These are phyloP conservation scores for Micromys minutus DNA, from an alignment of 2,113 vertebrate species.

Conservation along the genomic window DNA sequence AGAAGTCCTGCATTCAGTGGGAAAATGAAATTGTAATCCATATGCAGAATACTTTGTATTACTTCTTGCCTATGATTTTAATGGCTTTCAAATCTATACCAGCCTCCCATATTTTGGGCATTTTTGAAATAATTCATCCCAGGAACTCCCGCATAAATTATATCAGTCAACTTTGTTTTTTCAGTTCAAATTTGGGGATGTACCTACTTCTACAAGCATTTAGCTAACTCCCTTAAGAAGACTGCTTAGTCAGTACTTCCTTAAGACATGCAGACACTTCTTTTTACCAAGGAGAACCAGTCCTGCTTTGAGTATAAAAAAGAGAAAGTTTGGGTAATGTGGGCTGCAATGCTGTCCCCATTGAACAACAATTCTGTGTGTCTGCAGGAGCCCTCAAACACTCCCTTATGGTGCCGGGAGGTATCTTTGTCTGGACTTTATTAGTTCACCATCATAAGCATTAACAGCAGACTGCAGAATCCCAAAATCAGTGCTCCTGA, in stretches of 20 bases:
- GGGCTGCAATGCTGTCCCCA: accelerated
- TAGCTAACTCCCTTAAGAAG: not conserved
- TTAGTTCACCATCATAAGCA: not conserved
- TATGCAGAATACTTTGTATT: not conserved
- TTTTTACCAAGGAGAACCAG: not conserved
- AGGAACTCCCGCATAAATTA: not conserved
- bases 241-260: not conserved
- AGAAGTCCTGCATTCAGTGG: not conserved
- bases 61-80: not conserved
- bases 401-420: not conserved
- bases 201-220: not conserved
- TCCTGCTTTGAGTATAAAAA: not conserved
- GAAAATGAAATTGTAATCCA: not conserved
- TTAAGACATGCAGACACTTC: not conserved
- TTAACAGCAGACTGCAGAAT: accelerated
- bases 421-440: not conserved
- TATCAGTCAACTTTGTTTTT: not conserved
- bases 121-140: not conserved
- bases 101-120: not conserved
- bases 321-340: accelerated
- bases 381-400: not conserved
- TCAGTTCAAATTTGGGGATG: not conserved
- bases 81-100: not conserved
- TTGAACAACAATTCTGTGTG: accelerated
- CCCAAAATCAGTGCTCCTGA: not conserved